These are phyloP conservation scores for Sussaba pulchella DNA, from an alignment of 2,888 invertebrate species.

Conservation along the genomic window DNA sequence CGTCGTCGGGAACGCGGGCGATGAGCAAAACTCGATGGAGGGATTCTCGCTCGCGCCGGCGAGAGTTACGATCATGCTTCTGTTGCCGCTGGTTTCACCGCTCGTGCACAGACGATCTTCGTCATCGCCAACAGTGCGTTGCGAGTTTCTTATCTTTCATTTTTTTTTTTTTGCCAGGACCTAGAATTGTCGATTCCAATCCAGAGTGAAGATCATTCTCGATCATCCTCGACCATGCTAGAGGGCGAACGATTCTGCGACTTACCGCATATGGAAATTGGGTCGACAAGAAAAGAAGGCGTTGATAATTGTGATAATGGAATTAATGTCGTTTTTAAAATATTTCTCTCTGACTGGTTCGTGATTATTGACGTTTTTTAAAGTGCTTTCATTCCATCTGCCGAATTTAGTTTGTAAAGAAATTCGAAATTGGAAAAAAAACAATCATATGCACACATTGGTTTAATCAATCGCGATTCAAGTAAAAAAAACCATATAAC, in stretches of 20 bases:
- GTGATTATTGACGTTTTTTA: no score
- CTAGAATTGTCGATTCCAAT: constrained; percentile 62
- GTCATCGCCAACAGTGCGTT: constrained; percentile 62
- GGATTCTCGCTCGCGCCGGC: constrained; percentile 64
- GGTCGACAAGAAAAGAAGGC: no score
- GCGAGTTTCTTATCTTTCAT: constrained; percentile 55
- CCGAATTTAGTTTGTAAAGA: no score
- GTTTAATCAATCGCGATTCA: no score
- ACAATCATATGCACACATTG: no score
- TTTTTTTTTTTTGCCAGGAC: constrained; percentile 54
- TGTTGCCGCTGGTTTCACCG: constrained; percentile 43
- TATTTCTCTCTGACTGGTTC: no score
- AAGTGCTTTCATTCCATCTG: no score
- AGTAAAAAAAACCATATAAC: no score
- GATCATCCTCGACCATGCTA: not conserved
- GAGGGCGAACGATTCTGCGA: not conserved
- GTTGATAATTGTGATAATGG: no score
- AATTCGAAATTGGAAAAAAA: no score
- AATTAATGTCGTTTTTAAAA: no score
- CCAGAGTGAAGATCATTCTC: constrained; percentile 27
- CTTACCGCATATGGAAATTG: no score
- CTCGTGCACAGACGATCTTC: constrained; percentile 66
- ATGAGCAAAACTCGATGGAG: constrained; percentile 27
- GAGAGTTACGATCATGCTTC: constrained; percentile 74
- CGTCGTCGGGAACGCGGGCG: constrained; percentile 70